Percentiles rank a stretch among this genome's conserved stretches.
Evolutionary conservation across 2,113 vertebrate species (phyloP).

Genomic region (Anser cygnoides): DNA sequence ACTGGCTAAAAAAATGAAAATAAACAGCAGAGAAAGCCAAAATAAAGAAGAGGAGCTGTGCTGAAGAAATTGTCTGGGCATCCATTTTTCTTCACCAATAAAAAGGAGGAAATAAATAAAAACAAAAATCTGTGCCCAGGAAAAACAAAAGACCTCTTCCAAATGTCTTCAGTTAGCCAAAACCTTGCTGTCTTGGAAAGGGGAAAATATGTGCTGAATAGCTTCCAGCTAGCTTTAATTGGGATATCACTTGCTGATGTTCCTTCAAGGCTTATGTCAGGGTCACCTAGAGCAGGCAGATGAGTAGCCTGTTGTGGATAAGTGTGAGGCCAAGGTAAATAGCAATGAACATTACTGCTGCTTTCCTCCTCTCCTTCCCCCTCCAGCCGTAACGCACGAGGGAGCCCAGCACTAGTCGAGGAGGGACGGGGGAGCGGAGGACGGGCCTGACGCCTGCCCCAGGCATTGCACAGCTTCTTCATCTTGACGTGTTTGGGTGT

Average conservation of each 20-base stretch:
- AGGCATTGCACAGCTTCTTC: background rate
- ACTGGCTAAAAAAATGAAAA: background rate
- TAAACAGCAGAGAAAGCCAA: background rate
- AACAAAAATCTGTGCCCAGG: background rate
- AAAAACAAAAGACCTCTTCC: background rate
- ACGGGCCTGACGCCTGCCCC: background rate
- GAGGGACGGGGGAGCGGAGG: background rate
- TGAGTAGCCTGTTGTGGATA: background rate
- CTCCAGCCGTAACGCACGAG: accelerated
- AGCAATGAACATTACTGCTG: background rate
- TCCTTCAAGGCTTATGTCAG: background rate
- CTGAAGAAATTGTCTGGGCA: background rate
- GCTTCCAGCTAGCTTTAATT: background rate
- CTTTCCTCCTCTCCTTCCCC: background rate
- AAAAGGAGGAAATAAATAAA: background rate
- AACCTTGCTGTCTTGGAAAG: background rate
- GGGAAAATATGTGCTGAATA: background rate
- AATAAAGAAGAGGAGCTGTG: background rate
- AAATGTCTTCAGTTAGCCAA: background rate
- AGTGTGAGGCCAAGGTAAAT: background rate
- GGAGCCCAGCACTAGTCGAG: accelerated
- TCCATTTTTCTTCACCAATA: background rate
- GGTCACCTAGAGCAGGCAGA: background rate
- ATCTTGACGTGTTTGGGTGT: background rate
- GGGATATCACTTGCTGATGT: background rate